These are phyloP conservation scores for Cardiocondyla obscurior DNA, from an alignment of 1,140 invertebrate genomes.

Conservation along the genomic window DNA sequence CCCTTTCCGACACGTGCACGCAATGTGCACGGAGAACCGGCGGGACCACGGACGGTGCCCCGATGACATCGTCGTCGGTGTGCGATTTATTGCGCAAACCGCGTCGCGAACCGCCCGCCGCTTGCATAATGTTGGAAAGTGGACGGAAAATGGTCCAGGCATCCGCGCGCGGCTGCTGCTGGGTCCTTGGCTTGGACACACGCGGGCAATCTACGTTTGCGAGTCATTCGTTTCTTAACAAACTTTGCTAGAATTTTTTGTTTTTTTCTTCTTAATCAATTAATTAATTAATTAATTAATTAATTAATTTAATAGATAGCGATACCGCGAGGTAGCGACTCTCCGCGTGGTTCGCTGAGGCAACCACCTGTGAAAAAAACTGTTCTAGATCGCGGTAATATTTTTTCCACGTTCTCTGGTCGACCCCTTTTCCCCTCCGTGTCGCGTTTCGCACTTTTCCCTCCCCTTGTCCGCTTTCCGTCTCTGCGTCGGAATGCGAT, in stretches of 20 bases:
- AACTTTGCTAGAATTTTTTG: neutral
- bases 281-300: too few relatives aligned
- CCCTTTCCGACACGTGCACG: slow-evolving; percentile 71
- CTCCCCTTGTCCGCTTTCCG: neutral
- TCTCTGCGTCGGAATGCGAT: slow-evolving; percentile 16
- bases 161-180: neutral
- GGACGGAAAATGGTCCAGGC: slow-evolving; percentile 45
- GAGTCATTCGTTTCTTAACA: neutral
- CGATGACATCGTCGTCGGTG: slow-evolving; percentile 59
- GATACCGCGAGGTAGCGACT: too few relatives aligned
- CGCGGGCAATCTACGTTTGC: neutral
- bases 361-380: neutral
- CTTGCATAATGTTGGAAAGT: slow-evolving; percentile 55
- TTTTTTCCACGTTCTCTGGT: too few relatives aligned
- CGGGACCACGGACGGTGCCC: slow-evolving; percentile 17
- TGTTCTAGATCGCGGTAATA: neutral
- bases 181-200: neutral
- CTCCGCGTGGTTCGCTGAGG: too few relatives aligned
- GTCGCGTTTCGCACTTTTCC: slow-evolving; percentile 6
- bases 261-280: too few relatives aligned
- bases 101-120: neutral
- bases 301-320: too few relatives aligned
- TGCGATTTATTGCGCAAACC: slow-evolving; percentile 49
- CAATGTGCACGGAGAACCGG: slow-evolving; percentile 49
- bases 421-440: neutral